phyloP scores from a whole-genome alignment of 2,797 vertebrate genomes.

The Enteromius unitaeniatus region DNA sequence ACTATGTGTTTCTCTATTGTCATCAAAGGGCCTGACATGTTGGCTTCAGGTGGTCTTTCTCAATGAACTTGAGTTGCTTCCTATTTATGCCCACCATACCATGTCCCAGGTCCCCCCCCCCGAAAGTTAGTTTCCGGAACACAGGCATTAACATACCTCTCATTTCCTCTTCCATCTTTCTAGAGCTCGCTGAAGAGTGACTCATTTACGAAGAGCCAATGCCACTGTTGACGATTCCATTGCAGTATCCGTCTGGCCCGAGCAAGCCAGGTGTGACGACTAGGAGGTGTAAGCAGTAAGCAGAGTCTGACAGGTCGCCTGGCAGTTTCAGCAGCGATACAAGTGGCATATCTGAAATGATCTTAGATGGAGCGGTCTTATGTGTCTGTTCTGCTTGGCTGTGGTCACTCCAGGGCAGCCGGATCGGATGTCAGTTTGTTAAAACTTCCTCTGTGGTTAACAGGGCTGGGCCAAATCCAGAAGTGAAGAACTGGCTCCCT shows the following conservation, averaged over 20 bases:
- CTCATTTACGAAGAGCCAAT: conserved; percentile 14
- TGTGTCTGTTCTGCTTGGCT: background rate
- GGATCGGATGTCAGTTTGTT: background rate
- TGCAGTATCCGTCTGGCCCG: background rate
- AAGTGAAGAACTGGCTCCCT: background rate
- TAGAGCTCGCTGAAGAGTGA: background rate
- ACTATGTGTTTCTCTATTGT: background rate
- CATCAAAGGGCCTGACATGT: background rate
- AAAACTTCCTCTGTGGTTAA: background rate
- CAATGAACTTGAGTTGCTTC: background rate
- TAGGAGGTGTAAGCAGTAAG: conserved; percentile 33
- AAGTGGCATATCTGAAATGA: conserved; percentile 32
- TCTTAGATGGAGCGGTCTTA: background rate
- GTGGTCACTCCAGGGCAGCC: conserved; percentile 12
- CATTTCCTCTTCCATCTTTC: background rate
- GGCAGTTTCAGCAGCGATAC: background rate
- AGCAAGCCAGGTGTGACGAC: conserved; percentile 19
- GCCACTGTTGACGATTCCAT: background rate
- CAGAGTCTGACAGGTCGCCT: conserved; percentile 29
- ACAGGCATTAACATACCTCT: background rate
- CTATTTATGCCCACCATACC: background rate
- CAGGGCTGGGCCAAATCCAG: background rate
- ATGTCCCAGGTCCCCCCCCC: background rate
- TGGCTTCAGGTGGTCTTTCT: background rate
- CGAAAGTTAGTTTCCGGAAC: background rate